Conservation (phyloP, 2,797 vertebrate species). For the Malurus splendens region DNA sequence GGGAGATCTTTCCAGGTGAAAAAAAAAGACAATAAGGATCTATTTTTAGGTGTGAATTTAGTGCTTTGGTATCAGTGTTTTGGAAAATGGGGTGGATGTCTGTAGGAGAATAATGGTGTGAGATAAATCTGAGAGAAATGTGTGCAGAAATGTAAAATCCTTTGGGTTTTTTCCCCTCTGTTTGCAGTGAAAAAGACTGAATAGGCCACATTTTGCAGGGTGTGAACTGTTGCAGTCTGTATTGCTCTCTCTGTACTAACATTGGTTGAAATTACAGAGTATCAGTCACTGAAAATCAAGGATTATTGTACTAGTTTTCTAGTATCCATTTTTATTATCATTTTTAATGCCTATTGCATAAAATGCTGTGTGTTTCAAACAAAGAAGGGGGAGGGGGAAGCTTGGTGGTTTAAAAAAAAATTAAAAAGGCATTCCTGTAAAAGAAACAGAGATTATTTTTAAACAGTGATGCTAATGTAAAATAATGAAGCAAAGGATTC, state of each 20-base stretch:
- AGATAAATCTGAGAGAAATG: conserved; percentile 29
- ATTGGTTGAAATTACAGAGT: conserved; percentile 23
- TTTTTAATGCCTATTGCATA: conserved; percentile 42
- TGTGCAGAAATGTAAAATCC: conserved; percentile 36
- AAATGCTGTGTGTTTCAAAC: conserved; percentile 65
- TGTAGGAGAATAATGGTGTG: conserved; percentile 29
- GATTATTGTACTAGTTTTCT: conserved; percentile 13
- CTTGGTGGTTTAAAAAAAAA: conserved; percentile 23
- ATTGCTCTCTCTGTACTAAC: conserved; percentile 38
- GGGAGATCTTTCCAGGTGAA: conserved; percentile 53
- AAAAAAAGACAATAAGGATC: conserved; percentile 46
- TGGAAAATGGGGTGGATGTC: conserved; percentile 52
- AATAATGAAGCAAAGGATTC: background rate
- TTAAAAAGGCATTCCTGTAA: background rate
- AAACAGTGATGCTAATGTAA: background rate
- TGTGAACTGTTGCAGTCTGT: conserved; percentile 71
- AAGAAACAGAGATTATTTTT: background rate
- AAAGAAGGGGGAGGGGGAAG: conserved; percentile 66
- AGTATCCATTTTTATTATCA: conserved; percentile 36
- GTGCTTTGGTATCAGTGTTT: conserved; percentile 10
- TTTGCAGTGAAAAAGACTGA: conserved; percentile 64
- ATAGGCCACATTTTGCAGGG: conserved; percentile 77
- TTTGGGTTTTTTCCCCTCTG: background rate
- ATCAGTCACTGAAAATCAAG: conserved; percentile 26
- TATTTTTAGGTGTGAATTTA: conserved; percentile 65